Evolutionary conservation across 2,797 vertebrate species (phyloP).

Genomic region (Coilia nasus): DNA sequence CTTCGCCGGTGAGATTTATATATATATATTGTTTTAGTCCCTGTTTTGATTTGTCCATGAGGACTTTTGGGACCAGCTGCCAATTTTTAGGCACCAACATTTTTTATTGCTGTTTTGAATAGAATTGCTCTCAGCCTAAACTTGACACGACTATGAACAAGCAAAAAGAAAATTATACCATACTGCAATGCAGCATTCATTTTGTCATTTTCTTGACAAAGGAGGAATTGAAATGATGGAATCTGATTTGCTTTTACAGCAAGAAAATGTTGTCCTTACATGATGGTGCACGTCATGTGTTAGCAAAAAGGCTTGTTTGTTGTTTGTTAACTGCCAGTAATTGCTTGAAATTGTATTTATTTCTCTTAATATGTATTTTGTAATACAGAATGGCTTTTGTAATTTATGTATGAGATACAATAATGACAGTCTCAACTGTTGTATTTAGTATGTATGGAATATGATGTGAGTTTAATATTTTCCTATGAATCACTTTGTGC

Average conservation of each 20-base stretch:
- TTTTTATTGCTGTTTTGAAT: conserved; percentile 23
- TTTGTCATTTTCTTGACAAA: conserved; percentile 10
- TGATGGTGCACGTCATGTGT: not conserved
- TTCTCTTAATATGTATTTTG: conserved; percentile 38
- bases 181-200: conserved; percentile 21
- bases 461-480: not conserved
- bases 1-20: conserved; percentile 6
- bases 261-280: not conserved
- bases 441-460: not conserved
- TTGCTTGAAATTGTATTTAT: conserved; percentile 58
- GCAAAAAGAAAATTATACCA: not conserved
- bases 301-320: not conserved
- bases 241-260: not conserved
- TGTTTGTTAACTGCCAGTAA: conserved; percentile 45
- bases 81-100: conserved; percentile 18
- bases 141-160: conserved; percentile 11
- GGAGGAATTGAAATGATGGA: not conserved
- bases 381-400: conserved; percentile 38
- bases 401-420: conserved; percentile 23
- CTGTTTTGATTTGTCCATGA: not conserved
- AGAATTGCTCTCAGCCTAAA: conserved; percentile 14
- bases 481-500: not conserved
- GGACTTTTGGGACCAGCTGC: conserved; percentile 12
- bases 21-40: not conserved
- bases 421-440: not conserved